phyloP scores from a whole-genome alignment of 2,797 vertebrate genomes.

The Melanotaenia boesemani region DNA sequence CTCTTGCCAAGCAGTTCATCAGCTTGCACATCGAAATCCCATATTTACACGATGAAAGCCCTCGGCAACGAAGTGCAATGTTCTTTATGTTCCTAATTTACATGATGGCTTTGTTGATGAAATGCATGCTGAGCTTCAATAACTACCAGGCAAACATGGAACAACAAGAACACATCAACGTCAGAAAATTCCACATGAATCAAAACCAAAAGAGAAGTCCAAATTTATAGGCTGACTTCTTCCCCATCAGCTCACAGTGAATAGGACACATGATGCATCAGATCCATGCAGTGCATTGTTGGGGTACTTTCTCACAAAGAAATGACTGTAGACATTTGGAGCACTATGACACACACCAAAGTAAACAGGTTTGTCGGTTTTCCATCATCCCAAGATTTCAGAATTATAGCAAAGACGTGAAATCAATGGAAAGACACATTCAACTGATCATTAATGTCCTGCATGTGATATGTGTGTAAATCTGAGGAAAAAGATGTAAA shows the following conservation, averaged over 20 bases:
- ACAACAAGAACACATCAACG: slow-evolving; percentile 83
- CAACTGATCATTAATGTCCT: slow-evolving; percentile 82
- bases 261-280: slow-evolving; percentile 87
- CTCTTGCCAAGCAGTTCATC: slow-evolving; percentile 56
- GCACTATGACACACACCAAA: slow-evolving; percentile 85
- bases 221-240: slow-evolving; percentile 79
- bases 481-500: slow-evolving; percentile 53
- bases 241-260: slow-evolving; percentile 88
- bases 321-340: slow-evolving; percentile 78
- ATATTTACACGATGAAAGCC: slow-evolving; percentile 79
- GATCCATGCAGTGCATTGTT: slow-evolving; percentile 89
- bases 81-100: slow-evolving; percentile 66
- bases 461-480: slow-evolving; percentile 80
- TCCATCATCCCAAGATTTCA: slow-evolving; percentile 85
- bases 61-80: slow-evolving; percentile 86
- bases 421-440: slow-evolving; percentile 85
- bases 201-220: slow-evolving; percentile 61
- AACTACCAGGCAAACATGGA: slow-evolving; percentile 85
- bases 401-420: slow-evolving; percentile 82
- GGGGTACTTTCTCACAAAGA: slow-evolving; percentile 78
- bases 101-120: slow-evolving; percentile 82
- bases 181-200: slow-evolving; percentile 76
- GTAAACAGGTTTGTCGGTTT: slow-evolving; percentile 75
- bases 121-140: slow-evolving; percentile 89
- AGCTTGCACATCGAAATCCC: slow-evolving; percentile 60